These are phyloP conservation scores for Crax fasciolata DNA, from an alignment of 2,797 vertebrate genomes.

Conservation along the genomic window DNA sequence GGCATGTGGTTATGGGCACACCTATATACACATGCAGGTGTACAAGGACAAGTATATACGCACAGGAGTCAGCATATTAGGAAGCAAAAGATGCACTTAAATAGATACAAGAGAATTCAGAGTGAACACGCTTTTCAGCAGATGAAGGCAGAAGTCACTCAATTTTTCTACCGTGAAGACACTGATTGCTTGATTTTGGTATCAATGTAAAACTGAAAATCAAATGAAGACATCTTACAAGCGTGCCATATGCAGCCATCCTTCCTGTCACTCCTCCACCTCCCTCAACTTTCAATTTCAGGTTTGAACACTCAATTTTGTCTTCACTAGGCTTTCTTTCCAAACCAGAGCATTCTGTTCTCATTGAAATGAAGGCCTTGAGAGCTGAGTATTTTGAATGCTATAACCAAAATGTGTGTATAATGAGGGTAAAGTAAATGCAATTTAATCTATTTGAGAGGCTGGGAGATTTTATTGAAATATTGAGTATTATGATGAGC, in stretches of 20 bases:
- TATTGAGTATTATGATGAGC: constrained; percentile 38
- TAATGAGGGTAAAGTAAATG: constrained; percentile 54
- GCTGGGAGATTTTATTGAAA: constrained; percentile 39
- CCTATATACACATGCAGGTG: neutral
- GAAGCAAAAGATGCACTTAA: neutral
- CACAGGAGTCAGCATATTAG: neutral
- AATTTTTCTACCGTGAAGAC: neutral
- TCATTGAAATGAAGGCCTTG: constrained; percentile 22
- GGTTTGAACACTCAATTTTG: neutral
- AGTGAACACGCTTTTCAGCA: neutral
- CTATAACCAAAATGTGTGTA: constrained; percentile 18
- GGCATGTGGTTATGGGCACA: neutral
- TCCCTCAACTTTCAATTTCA: constrained; percentile 3
- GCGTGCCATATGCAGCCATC: neutral
- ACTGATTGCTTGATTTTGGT: neutral
- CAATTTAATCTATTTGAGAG: constrained; percentile 44
- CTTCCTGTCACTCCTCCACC: neutral
- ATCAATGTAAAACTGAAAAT: neutral
- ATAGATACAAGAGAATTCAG: neutral
- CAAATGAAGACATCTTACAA: neutral
- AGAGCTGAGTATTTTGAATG: constrained; percentile 37
- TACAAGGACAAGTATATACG: neutral
- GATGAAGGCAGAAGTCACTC: neutral
- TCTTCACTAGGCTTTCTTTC: constrained; percentile 18
- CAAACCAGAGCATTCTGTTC: constrained; percentile 39